Evolutionary conservation across 2,888 invertebrate species (phyloP).

Genomic region (Diaprepes abbreviatus): DNA sequence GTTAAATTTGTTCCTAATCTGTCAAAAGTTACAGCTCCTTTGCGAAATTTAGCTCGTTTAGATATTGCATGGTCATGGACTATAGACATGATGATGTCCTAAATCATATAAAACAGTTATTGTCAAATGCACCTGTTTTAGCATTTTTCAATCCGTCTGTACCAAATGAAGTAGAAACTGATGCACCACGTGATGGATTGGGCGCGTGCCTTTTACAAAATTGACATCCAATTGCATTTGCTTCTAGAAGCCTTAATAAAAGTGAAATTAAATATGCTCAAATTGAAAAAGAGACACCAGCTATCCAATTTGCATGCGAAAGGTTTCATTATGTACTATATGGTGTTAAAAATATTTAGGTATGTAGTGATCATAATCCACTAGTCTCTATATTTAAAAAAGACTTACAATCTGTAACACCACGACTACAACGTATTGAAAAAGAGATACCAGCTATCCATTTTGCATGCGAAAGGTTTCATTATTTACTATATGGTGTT

Average conservation of each 20-base stretch:
- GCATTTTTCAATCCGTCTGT: slow-evolving; percentile 52
- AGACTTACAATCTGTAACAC: too few relatives aligned
- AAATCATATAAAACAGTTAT: slow-evolving; percentile 48
- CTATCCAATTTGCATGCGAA: too few relatives aligned
- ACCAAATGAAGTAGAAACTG: slow-evolving; percentile 57
- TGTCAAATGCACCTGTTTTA: slow-evolving; percentile 53
- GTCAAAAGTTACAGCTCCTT: slow-evolving; percentile 48
- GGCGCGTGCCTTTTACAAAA: slow-evolving; percentile 60
- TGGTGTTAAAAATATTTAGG: too few relatives aligned
- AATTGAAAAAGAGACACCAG: too few relatives aligned
- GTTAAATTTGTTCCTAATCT: slow-evolving; percentile 52
- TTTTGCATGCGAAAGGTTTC: too few relatives aligned
- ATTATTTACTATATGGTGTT: too few relatives aligned
- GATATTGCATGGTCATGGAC: slow-evolving; percentile 48
- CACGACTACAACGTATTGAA: too few relatives aligned
- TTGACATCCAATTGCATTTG: slow-evolving; percentile 58
- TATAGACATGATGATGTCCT: slow-evolving; percentile 45
- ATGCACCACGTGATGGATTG: slow-evolving; percentile 55
- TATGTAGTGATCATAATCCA: too few relatives aligned
- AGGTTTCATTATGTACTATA: too few relatives aligned
- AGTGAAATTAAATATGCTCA: slow-evolving; percentile 58
- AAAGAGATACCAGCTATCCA: too few relatives aligned
- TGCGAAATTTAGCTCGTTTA: slow-evolving; percentile 49
- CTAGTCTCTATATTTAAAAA: too few relatives aligned
- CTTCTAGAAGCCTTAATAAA: slow-evolving; percentile 56